These are phyloP conservation scores for Synchiropus splendidus DNA, from an alignment of 2,113 vertebrate genomes.

Conservation along the genomic window DNA sequence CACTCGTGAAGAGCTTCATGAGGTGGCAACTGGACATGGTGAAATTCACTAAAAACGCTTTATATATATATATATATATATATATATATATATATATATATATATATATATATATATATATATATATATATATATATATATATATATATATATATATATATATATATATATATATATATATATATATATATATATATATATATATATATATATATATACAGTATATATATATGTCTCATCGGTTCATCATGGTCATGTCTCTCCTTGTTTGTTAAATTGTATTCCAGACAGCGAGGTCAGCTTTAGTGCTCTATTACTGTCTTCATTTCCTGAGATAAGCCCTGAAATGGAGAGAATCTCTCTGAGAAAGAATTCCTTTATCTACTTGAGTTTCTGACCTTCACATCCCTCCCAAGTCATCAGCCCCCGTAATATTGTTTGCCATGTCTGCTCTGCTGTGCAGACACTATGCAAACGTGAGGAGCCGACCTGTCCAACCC, in stretches of 20 bases:
- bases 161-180: too few relatives aligned
- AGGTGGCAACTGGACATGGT: too few relatives aligned
- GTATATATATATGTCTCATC: conserved; percentile 3
- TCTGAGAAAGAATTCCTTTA: conserved; percentile 28
- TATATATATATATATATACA: too few relatives aligned
- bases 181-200: too few relatives aligned
- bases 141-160: too few relatives aligned
- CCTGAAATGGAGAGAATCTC: conserved; percentile 16
- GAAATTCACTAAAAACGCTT: too few relatives aligned
- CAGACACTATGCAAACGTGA: conserved; percentile 41
- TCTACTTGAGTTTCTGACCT: conserved; percentile 36
- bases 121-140: too few relatives aligned
- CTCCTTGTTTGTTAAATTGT: conserved; percentile 24
- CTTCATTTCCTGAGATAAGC: conserved; percentile 29
- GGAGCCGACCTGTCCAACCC: conserved; percentile 39
- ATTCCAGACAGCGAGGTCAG: conserved; percentile 29
- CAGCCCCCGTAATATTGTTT: conserved; percentile 40
- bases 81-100: too few relatives aligned
- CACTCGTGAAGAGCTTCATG: too few relatives aligned
- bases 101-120: too few relatives aligned
- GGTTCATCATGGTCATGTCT: too few relatives aligned
- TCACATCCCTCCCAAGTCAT: conserved; percentile 28
- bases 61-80: too few relatives aligned
- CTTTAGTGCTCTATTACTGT: conserved; percentile 14
- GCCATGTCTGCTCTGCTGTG: conserved; percentile 25